These are phyloP conservation scores for Hyphantria cunea DNA, from an alignment of 1,140 invertebrate species.

Conservation along the genomic window DNA sequence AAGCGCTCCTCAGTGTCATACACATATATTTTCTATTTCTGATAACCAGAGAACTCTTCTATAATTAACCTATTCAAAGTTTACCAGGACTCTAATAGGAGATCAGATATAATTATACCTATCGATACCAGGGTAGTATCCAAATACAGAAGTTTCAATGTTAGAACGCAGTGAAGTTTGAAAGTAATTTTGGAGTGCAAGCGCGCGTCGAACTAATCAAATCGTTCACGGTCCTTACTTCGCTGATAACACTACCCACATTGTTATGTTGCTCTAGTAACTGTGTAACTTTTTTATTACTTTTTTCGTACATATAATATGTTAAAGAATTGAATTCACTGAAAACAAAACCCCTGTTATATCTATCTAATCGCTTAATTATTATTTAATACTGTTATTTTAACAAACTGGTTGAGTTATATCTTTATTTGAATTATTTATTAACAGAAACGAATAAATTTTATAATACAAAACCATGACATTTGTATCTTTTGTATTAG, in stretches of 20 bases:
- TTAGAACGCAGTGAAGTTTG: slow-evolving; percentile 61
- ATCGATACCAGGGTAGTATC: slow-evolving; percentile 52
- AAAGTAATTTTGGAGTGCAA: slow-evolving; percentile 78
- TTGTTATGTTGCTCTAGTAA: slow-evolving; percentile 56
- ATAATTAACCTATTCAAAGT: not conserved
- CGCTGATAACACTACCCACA: slow-evolving; percentile 61
- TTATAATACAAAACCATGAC: too few species aligned
- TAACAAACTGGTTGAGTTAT: too few species aligned
- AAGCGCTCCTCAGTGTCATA: too few species aligned
- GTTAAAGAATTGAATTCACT: not conserved
- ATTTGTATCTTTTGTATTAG: not conserved
- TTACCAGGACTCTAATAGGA: slow-evolving; percentile 18
- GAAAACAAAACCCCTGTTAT: not conserved
- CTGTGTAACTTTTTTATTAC: slow-evolving; percentile 32
- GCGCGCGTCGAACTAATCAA: slow-evolving; percentile 76
- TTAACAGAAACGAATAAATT: too few species aligned
- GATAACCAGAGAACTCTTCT: too few species aligned
- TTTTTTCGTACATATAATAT: slow-evolving; percentile 19
- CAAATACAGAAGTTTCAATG: slow-evolving; percentile 50
- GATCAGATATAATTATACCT: slow-evolving; percentile 29
- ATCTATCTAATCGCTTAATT: too few species aligned
- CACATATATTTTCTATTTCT: too few species aligned
- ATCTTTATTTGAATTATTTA: too few species aligned
- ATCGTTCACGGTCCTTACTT: slow-evolving; percentile 75
- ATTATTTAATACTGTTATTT: too few species aligned